These are phyloP conservation scores for Porites lobata DNA, from an alignment of 92 coral and sea anemone genomes.

Conservation along the genomic window DNA sequence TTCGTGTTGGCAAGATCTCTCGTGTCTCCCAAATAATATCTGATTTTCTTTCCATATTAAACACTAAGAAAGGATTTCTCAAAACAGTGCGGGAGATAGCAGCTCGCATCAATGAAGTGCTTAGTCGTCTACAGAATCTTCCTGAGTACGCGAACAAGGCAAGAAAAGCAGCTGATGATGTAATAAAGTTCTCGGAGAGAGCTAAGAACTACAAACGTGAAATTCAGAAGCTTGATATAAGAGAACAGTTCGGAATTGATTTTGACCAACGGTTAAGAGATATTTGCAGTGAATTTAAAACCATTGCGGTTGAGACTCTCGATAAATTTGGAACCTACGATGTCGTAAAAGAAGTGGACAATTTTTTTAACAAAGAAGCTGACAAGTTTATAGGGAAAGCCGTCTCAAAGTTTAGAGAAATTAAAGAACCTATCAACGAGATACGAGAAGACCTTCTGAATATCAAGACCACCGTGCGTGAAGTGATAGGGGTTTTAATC, in stretches of 20 bases:
- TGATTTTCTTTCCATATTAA: slow-evolving; percentile 87
- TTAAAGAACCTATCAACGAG: slow-evolving; percentile 81
- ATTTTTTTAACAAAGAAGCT: slow-evolving; percentile 80
- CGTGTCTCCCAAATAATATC: slow-evolving; percentile 83
- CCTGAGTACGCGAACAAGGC: slow-evolving; percentile 92
- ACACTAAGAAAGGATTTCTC: slow-evolving; percentile 86
- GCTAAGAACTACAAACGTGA: slow-evolving; percentile 81
- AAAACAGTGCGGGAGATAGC: slow-evolving; percentile 78
- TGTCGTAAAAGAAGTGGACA: slow-evolving; percentile 77
- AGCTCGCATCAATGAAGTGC: slow-evolving; percentile 73
- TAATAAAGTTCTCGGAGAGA: slow-evolving; percentile 81
- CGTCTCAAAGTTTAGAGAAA: slow-evolving; percentile 66
- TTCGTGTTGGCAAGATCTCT: slow-evolving; percentile 85
- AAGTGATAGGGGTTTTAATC: slow-evolving; percentile 78
- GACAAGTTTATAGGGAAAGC: slow-evolving; percentile 79
- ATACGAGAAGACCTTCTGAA: slow-evolving; percentile 74
- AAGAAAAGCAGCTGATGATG: slow-evolving; percentile 86
- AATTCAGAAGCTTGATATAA: slow-evolving; percentile 84
- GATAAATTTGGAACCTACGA: slow-evolving; percentile 75
- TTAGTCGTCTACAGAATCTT: slow-evolving; percentile 69
- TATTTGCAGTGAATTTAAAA: slow-evolving; percentile 83
- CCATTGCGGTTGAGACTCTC: slow-evolving; percentile 74
- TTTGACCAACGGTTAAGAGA: slow-evolving; percentile 80
- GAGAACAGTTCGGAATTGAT: slow-evolving; percentile 76
- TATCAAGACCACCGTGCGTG: slow-evolving; percentile 69